Conservation (phyloP, 2,888 invertebrate genomes). For the Hemistola chrysoprasaria region DNA sequence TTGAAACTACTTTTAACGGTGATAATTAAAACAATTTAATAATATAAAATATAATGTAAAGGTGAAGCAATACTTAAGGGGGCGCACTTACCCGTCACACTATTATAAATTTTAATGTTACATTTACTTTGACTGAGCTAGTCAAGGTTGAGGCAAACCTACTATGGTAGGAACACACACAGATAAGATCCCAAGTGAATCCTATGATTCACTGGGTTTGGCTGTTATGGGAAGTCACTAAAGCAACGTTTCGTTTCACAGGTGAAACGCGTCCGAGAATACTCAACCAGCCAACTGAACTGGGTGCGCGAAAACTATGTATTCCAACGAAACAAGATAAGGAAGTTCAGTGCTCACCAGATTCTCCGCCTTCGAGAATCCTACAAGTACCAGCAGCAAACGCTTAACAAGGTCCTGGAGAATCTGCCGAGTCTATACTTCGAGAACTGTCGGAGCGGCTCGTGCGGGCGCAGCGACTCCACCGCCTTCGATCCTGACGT, state of each 20-base stretch:
- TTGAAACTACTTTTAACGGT: no score
- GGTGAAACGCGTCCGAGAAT: conserved; percentile 95
- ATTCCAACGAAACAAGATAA: conserved; percentile 95
- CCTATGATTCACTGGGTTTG: no score
- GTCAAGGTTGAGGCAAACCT: no score
- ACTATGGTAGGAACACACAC: no score
- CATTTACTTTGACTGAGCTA: no score
- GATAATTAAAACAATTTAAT: no score
- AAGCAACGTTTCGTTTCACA: conserved; percentile 72
- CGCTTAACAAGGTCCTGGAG: conserved; percentile 95
- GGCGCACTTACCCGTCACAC: no score
- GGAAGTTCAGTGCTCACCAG: conserved; percentile 97
- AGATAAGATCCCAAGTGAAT: no score
- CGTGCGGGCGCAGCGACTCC: conserved; percentile 89
- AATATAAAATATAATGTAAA: no score
- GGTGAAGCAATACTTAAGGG: no score
- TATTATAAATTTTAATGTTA: no score
- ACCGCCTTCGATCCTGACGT: conserved; percentile 86
- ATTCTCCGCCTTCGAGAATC: conserved; percentile 94
- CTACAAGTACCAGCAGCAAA: conserved; percentile 97
- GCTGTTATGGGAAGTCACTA: no score
- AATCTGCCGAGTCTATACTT: conserved; percentile 95
- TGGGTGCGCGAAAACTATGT: conserved; percentile 98
- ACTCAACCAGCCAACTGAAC: conserved; percentile 94
- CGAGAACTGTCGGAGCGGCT: conserved; percentile 95